Conservation (phyloP, 2,888 invertebrate species). For the Trichogramma dendrolimi region DNA sequence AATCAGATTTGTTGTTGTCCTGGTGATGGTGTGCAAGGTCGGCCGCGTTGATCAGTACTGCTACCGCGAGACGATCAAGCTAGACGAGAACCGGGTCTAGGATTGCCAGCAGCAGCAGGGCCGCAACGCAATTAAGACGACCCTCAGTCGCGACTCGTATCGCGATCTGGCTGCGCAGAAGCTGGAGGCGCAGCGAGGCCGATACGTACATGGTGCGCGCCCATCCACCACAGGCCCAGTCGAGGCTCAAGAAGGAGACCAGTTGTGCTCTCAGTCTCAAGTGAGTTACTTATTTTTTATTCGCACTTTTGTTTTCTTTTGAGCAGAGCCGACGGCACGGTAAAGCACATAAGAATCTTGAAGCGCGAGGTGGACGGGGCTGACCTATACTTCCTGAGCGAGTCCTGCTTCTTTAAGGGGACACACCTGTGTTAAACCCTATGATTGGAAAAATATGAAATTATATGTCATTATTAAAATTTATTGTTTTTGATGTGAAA, state of each 20-base stretch:
- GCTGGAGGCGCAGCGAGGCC: constrained; percentile 73
- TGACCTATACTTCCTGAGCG: constrained; percentile 77
- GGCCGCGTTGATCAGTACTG: constrained; percentile 85
- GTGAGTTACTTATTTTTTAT: too few relatives aligned
- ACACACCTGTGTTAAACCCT: too few relatives aligned
- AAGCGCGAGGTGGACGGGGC: constrained; percentile 68
- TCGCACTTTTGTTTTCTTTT: too few relatives aligned
- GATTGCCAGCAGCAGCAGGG: constrained; percentile 68
- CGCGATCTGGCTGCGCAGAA: constrained; percentile 75
- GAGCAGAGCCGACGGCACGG: constrained; percentile 77
- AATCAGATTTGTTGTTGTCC: too few relatives aligned
- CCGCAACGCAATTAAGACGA: constrained; percentile 88
- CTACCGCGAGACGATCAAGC: constrained; percentile 77
- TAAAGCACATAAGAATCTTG: constrained; percentile 88
- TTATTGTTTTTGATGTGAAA: too few relatives aligned
- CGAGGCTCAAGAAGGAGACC: constrained; percentile 61
- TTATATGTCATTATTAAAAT: too few relatives aligned
- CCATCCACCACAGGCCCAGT: constrained; percentile 66
- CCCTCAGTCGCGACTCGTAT: constrained; percentile 74
- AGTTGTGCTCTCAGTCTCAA: constrained; percentile 81
- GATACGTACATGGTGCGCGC: constrained; percentile 84
- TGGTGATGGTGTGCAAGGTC: constrained; percentile 88
- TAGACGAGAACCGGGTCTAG: constrained; percentile 84
- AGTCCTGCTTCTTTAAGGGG: constrained; percentile 86
- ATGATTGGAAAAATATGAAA: too few relatives aligned